Evolutionary conservation across 2,797 vertebrate species (phyloP).

Genomic region (Spondyliosoma cantharus): DNA sequence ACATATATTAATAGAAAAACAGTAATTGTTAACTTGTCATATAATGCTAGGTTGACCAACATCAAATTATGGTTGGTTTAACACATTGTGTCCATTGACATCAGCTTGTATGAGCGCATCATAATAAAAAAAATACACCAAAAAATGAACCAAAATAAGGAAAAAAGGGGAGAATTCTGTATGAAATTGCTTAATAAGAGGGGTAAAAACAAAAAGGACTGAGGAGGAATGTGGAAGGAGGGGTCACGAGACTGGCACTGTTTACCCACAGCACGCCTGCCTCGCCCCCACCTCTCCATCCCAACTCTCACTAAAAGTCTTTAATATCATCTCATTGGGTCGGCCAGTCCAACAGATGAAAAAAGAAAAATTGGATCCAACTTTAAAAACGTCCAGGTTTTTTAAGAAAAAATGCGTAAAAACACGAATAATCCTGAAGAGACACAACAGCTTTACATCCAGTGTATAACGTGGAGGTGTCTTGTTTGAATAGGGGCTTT

Average conservation of each 20-base stretch:
- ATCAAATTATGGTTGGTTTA: neutral
- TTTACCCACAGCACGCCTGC: constrained; percentile 60
- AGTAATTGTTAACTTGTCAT: neutral
- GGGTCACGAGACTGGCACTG: constrained; percentile 70
- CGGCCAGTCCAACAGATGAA: constrained; percentile 16
- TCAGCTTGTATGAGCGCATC: neutral
- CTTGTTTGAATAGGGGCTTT: constrained; percentile 63
- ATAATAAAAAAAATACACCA: neutral
- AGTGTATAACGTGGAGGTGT: constrained; percentile 50
- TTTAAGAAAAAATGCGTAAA: neutral
- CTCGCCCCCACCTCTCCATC: constrained; percentile 9
- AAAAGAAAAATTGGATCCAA: constrained; percentile 25
- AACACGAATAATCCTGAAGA: constrained; percentile 33
- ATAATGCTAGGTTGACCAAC: neutral
- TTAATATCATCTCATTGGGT: constrained; percentile 34
- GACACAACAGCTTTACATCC: constrained; percentile 7
- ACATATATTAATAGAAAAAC: neutral
- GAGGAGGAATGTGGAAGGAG: constrained; percentile 70
- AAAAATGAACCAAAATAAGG: neutral
- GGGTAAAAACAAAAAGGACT: constrained; percentile 40
- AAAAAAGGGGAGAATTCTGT: neutral
- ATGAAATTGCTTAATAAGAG: neutral
- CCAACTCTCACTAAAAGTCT: neutral
- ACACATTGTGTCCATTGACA: neutral
- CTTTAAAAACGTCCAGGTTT: constrained; percentile 5